Conservation (phyloP, 2,888 invertebrate species). For the Lasioglossum lativentre region DNA sequence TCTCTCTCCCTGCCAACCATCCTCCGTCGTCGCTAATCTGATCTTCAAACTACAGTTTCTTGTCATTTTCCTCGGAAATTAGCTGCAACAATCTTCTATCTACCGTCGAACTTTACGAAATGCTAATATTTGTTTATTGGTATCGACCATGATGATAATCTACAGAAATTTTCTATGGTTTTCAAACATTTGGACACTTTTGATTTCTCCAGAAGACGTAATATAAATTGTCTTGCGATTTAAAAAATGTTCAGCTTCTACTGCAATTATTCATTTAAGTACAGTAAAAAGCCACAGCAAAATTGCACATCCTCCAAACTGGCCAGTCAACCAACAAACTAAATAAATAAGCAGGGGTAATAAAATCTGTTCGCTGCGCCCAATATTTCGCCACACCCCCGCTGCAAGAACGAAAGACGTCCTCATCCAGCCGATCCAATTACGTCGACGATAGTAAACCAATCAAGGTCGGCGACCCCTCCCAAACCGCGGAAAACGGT, state of each 20-base stretch:
- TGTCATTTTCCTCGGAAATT: not conserved
- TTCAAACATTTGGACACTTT: not conserved
- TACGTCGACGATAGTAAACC: constrained; percentile 11
- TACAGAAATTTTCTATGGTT: not conserved
- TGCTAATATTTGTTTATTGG: not conserved
- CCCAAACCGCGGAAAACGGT: not conserved
- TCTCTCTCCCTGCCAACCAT: not conserved
- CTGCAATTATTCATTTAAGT: no score
- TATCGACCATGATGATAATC: not conserved
- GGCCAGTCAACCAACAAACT: not conserved
- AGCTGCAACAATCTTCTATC: not conserved
- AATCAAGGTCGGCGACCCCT: constrained; percentile 4
- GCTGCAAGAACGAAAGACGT: constrained; percentile 5
- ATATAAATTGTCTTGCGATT: not conserved
- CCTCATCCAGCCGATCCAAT: constrained; percentile 10
- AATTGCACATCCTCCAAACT: not conserved
- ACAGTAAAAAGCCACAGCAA: not conserved
- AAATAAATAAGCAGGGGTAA: not conserved
- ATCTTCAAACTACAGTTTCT: constrained; percentile 27
- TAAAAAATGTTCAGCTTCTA: no score
- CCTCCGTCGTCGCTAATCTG: constrained; percentile 1
- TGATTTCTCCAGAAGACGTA: not conserved
- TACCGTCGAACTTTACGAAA: not conserved
- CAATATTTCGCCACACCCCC: not conserved
- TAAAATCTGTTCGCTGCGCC: not conserved